A percentile compares a stretch with the other conserved stretches of the same genome.
Conservation (phyloP, 2,113 vertebrate genomes). For the Charina bottae region DNA sequence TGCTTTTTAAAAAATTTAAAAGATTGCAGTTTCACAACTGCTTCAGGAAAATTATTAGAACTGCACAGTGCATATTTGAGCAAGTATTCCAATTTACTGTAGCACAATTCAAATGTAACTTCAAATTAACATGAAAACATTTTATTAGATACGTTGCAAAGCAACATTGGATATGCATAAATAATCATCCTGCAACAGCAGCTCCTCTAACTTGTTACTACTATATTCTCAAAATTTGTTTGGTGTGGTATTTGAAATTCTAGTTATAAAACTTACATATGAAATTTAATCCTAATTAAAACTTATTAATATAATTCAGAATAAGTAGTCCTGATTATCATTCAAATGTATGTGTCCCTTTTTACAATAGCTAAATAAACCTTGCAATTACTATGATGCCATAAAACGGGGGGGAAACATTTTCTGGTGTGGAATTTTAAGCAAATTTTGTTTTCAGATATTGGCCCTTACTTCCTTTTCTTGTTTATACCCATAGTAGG, state of each 20-base stretch:
- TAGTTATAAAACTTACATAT: background rate
- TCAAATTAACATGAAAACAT: conserved; percentile 67
- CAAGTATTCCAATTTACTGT: conserved; percentile 70
- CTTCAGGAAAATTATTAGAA: conserved; percentile 67
- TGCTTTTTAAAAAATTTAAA: conserved; percentile 70
- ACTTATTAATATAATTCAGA: conserved; percentile 15
- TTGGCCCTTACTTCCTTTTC: background rate
- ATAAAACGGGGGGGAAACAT: conserved; percentile 52
- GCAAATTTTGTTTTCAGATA: background rate
- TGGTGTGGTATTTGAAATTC: background rate
- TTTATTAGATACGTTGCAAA: conserved; percentile 62
- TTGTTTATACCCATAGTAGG: background rate
- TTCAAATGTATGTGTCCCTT: conserved; percentile 41
- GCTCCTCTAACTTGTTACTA: background rate
- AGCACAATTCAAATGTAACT: conserved; percentile 57
- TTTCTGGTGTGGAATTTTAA: background rate
- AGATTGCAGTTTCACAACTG: conserved; percentile 72
- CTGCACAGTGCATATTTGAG: conserved; percentile 69
- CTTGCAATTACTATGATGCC: conserved; percentile 49
- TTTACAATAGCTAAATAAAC: conserved; percentile 35
- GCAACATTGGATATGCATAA: conserved; percentile 26
- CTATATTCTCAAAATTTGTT: background rate
- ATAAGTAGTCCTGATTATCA: conserved; percentile 41
- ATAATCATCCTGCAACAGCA: background rate
- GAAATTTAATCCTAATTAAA: conserved; percentile 1